phyloP scores from a whole-genome alignment of 1,140 invertebrate genomes.

The Aphelenchoides besseyi region DNA sequence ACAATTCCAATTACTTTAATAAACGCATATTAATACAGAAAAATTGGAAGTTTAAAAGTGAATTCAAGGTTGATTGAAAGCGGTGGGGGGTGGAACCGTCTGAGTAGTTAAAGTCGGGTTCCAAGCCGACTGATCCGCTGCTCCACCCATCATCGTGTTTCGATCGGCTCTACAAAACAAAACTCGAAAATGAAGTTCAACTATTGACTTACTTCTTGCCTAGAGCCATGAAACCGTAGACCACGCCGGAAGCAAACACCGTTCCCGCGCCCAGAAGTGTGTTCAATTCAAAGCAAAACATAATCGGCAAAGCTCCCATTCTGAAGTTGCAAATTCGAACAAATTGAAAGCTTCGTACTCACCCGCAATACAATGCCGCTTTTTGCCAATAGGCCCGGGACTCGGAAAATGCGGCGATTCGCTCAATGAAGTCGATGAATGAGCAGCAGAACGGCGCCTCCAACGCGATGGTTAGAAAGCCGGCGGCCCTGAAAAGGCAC shows the following conservation, averaged over 20 bases:
- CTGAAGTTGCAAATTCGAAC: constrained; percentile 40
- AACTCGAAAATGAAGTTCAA: background rate
- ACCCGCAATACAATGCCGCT: constrained; percentile 80
- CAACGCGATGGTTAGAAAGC: constrained; percentile 78
- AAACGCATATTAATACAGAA: constrained; percentile 4
- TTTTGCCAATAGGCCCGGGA: constrained; percentile 81
- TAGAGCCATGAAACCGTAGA: constrained; percentile 89
- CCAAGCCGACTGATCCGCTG: constrained; percentile 54
- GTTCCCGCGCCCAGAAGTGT: constrained; percentile 81
- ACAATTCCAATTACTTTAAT: background rate
- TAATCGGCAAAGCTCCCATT: constrained; percentile 67
- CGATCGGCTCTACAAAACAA: constrained; percentile 52
- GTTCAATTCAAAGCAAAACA: constrained; percentile 74
- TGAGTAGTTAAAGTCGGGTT: constrained; percentile 59
- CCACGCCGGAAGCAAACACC: constrained; percentile 79
- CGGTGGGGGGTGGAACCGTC: constrained; percentile 39
- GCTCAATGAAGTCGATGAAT: constrained; percentile 86
- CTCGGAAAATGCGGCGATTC: constrained; percentile 76
- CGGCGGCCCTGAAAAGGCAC: constrained; percentile 70
- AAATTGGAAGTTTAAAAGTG: background rate
- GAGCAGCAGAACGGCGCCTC: constrained; percentile 91
- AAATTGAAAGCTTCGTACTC: constrained; percentile 64
- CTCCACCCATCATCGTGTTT: constrained; percentile 56
- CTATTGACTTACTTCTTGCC: constrained; percentile 65
- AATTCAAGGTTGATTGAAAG: constrained; percentile 52